phyloP scores from a whole-genome alignment of 2,113 vertebrate genomes.

The Leucoraja erinaceus region DNA sequence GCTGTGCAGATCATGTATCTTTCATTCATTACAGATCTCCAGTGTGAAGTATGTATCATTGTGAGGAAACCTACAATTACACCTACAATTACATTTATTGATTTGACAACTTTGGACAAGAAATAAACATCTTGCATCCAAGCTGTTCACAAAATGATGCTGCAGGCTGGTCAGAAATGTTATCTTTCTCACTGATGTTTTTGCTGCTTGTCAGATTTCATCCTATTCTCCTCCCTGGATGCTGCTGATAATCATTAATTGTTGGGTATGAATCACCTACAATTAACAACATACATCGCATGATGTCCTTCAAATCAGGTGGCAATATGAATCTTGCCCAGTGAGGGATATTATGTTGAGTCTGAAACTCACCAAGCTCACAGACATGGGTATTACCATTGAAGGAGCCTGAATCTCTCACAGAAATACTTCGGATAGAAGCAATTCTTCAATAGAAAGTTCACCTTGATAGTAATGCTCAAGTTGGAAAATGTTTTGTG shows the following conservation, averaged over 20 bases:
- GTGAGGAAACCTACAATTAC: neutral
- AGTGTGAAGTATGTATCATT: neutral
- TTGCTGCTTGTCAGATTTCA: neutral
- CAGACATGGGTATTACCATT: neutral
- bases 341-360: neutral
- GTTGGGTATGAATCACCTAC: neutral
- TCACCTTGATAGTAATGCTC: neutral
- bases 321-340: neutral
- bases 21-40: neutral
- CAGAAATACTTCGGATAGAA: neutral
- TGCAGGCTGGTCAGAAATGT: neutral
- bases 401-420: neutral
- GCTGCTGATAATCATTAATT: neutral
- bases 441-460: neutral
- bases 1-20: neutral
- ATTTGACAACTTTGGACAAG: neutral
- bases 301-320: neutral
- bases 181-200: neutral
- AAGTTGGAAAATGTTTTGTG: too few species aligned
- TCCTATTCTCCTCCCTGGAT: neutral
- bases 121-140: neutral
- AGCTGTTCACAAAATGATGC: neutral
- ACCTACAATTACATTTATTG: neutral
- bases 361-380: neutral
- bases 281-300: neutral